Evolutionary conservation across 2,113 vertebrate genomes (phyloP).

Genomic region (Oenanthe oenanthe): DNA sequence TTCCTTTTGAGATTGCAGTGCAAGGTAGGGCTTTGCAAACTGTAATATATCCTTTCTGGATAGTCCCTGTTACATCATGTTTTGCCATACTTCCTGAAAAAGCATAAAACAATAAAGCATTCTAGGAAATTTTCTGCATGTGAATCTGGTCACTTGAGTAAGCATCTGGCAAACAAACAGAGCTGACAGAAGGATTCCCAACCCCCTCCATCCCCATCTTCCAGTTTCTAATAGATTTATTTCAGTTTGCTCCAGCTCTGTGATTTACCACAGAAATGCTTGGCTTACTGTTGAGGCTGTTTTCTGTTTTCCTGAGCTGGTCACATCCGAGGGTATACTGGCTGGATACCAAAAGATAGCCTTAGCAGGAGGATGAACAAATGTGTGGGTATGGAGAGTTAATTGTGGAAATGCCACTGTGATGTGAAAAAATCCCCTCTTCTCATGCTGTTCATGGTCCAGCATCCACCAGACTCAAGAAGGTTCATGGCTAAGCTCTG

Average conservation of each 20-base stretch:
- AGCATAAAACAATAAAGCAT: neutral
- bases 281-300: neutral
- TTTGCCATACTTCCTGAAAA: neutral
- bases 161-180: neutral
- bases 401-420: neutral
- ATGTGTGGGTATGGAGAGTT: neutral
- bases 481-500: neutral
- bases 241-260: neutral
- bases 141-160: neutral
- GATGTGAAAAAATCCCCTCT: neutral
- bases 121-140: neutral
- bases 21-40: neutral
- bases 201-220: neutral
- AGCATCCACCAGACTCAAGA: neutral
- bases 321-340: neutral
- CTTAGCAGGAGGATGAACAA: neutral
- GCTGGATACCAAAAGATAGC: neutral
- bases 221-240: neutral
- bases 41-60: neutral
- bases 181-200: neutral
- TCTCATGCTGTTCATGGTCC: neutral
- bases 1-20: neutral
- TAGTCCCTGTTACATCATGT: neutral
- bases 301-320: neutral
- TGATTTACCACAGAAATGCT: neutral